Percentiles rank a stretch among this genome's conserved stretches.
These are phyloP conservation scores for Meriones psammophilus DNA, from an alignment of 2,797 vertebrate genomes.

Conservation along the genomic window DNA sequence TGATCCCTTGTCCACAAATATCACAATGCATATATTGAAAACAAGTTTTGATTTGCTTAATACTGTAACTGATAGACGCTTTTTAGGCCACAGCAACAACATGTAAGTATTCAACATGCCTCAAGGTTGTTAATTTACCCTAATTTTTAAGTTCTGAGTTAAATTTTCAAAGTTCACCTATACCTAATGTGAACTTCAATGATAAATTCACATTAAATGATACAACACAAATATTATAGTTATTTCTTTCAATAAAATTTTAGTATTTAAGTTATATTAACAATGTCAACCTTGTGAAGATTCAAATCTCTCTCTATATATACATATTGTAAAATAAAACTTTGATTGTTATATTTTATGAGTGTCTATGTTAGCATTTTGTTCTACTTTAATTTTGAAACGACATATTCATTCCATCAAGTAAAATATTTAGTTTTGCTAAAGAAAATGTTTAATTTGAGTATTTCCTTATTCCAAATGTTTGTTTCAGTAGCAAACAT, in stretches of 20 bases:
- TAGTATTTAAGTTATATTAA: background rate
- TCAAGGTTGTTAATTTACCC: background rate
- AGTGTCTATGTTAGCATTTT: background rate
- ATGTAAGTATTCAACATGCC: background rate
- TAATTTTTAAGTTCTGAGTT: background rate
- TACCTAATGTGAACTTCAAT: background rate
- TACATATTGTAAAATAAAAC: background rate
- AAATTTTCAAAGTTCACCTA: background rate
- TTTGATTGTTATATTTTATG: background rate
- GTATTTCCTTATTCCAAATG: conserved; percentile 68
- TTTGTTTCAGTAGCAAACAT: conserved; percentile 80
- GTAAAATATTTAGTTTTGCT: conserved; percentile 75
- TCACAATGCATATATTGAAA: background rate
- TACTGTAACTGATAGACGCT: background rate
- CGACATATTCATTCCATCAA: conserved; percentile 53
- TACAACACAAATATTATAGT: background rate
- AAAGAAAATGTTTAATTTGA: conserved; percentile 72
- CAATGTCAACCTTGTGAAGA: background rate
- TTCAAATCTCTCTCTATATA: background rate
- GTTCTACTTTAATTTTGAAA: conserved; percentile 41
- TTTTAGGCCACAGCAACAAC: background rate
- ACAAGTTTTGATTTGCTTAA: background rate
- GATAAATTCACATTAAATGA: background rate
- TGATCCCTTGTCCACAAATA: background rate
- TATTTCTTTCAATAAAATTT: background rate